Conservation (phyloP, 2,113 vertebrate genomes). For the Chaetops frenatus region DNA sequence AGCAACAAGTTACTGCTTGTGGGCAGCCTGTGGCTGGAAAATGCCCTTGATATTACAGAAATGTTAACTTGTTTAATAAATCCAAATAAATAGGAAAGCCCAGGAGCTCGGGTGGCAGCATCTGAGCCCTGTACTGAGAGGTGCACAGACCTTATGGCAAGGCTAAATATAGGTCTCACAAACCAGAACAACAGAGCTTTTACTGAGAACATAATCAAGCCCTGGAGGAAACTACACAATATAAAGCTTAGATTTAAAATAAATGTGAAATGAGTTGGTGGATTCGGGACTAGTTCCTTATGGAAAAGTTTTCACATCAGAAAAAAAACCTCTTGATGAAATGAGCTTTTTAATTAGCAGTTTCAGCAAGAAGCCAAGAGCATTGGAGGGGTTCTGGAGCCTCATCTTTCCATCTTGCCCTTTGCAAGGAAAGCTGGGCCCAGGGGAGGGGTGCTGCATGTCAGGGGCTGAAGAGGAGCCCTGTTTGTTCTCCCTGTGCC, state of each 20-base stretch:
- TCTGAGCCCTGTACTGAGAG: background rate
- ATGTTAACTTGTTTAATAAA: background rate
- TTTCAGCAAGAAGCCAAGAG: background rate
- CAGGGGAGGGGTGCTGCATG: background rate
- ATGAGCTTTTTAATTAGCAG: background rate
- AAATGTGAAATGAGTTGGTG: conserved; percentile 22
- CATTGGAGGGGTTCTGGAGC: background rate
- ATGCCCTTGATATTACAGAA: background rate
- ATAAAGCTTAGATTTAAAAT: conserved; percentile 39
- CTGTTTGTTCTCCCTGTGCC: background rate
- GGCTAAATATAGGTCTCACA: conserved; percentile 1
- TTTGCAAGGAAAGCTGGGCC: background rate
- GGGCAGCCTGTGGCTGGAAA: background rate
- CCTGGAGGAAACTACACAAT: background rate
- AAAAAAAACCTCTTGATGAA: background rate
- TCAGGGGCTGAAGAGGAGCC: background rate
- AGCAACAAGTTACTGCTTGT: background rate
- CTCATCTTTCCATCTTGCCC: background rate
- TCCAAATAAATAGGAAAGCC: background rate
- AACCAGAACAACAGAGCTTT: conserved; percentile 15
- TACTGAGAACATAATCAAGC: conserved; percentile 23
- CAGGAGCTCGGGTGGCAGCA: background rate
- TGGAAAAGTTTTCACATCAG: background rate
- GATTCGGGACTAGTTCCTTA: conserved; percentile 5
- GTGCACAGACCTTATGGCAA: background rate